Evolutionary conservation across 2,797 vertebrate genomes (phyloP).

Genomic region (Eospalax fontanierii): DNA sequence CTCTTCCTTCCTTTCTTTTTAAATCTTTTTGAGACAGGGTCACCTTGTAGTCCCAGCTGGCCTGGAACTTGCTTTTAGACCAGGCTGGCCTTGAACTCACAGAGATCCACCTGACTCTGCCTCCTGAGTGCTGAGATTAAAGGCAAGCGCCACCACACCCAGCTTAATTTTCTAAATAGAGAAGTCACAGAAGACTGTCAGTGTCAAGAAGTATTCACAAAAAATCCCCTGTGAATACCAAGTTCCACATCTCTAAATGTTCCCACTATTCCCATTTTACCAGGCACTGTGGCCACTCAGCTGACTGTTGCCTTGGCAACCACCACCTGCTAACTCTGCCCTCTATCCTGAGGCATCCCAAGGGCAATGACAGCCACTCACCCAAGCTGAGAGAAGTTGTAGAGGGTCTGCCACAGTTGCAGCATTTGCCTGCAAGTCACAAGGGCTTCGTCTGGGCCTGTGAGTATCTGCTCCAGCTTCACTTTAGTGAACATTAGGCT

Average conservation of each 20-base stretch:
- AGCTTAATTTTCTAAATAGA: too few species aligned
- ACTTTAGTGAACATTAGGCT: conserved; percentile 98
- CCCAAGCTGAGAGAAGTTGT: conserved; percentile 93
- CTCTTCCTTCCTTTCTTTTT: too few species aligned
- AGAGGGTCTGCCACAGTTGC: conserved; percentile 94
- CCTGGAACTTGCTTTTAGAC: too few species aligned
- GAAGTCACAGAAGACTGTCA: not conserved
- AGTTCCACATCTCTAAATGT: conserved; percentile 23
- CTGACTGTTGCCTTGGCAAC: conserved; percentile 31
- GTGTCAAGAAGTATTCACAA: not conserved
- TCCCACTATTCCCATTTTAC: not conserved
- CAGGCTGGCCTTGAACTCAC: too few species aligned
- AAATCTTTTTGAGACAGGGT: too few species aligned
- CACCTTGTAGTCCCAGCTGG: too few species aligned
- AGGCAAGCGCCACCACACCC: too few species aligned
- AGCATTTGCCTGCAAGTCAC: conserved; percentile 97
- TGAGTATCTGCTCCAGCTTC: conserved; percentile 94
- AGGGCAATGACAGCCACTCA: conserved; percentile 79
- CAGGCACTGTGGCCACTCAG: not conserved
- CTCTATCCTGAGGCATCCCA: not conserved
- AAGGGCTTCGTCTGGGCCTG: conserved; percentile 94
- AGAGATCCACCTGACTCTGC: too few species aligned
- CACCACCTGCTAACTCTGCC: not conserved
- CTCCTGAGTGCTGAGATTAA: too few species aligned
- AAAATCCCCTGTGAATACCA: not conserved